Evolutionary conservation across 2,888 invertebrate genomes (phyloP), one percentile per base, ranked within the genome.

Genomic region (Syrista parreyssii): DNA sequence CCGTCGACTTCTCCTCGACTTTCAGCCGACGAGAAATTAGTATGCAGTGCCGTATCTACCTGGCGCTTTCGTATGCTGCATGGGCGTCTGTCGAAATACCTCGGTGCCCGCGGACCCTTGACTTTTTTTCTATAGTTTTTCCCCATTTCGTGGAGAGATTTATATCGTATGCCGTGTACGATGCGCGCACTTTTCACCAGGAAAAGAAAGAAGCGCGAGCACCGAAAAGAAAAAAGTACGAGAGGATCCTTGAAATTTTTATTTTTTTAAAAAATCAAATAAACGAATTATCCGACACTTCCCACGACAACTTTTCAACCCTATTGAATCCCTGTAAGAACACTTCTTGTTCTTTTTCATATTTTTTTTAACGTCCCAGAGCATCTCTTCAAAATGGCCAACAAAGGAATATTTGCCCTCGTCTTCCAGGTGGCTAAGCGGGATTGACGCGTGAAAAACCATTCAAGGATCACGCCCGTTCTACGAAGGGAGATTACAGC

Each of bases 11-110:
- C 84, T 89, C 31, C 30, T 30, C 31, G 31, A 31, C 71, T 71
- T 33, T 31, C 71, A 12, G 71, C 69, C 71, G 71, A 33, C 71
- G 71, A 31, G 32, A 23, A 33, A 71, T 71, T 71, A 71, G 71
- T 71, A 71, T 71, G 71, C 71, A 71, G 71, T 33, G 71, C 55
- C 55, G 55, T 23, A 55, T 32, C 71, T 33, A 33, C 71, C 71
- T 31, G 32, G 71, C 71, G 71, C 31, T 71, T 89, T 88, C 83
- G 88, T 88, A 88, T 88, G 88, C 88, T 80, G 82, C 82, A 78
- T 80, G 82, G 80, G 78, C 75, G 77, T 80, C 79, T 83, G 81
- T 81, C 84, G 84, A 85, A 86, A 85, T 83, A 80, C 78, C 80
- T 76, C 76, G 78, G 77, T 40, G 78, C 31, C 9, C 71, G 71